Conservation (phyloP, 2,797 vertebrate species). For the Prunella strophiata region DNA sequence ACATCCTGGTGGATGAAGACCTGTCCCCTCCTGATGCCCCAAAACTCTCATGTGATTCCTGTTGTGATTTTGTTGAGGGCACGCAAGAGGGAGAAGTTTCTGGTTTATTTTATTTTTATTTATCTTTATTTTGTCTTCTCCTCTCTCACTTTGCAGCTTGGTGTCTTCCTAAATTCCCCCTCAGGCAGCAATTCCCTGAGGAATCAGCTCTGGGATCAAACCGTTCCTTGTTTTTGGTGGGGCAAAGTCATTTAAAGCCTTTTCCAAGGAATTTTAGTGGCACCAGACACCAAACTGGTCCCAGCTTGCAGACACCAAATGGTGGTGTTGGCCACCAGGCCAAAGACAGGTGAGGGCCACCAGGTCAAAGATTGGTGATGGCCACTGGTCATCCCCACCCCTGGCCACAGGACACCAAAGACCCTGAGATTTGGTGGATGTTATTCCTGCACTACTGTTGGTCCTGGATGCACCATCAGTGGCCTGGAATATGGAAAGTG, state of each 20-base stretch:
- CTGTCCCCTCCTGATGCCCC: rapidly evolving
- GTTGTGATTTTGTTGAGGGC: background rate
- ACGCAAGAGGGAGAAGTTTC: background rate
- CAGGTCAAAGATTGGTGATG: background rate
- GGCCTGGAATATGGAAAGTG: background rate
- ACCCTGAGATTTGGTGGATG: background rate
- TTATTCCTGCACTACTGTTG: too few species aligned
- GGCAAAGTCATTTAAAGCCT: background rate
- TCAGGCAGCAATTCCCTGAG: background rate
- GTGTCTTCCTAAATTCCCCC: background rate
- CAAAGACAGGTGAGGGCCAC: too few species aligned
- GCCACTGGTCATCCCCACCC: background rate
- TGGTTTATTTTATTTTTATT: background rate
- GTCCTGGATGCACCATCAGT: background rate
- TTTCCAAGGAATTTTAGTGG: background rate
- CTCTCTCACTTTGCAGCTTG: background rate
- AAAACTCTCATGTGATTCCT: background rate
- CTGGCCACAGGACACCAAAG: background rate
- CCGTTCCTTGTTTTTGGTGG: background rate
- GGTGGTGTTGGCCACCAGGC: background rate
- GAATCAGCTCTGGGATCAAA: background rate
- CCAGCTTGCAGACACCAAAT: background rate
- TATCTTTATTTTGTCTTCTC: background rate
- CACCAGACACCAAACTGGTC: background rate
- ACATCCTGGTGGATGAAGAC: background rate